These are phyloP conservation scores for Brachynemurus nebulosus DNA, from an alignment of 2,888 invertebrate species.

Conservation along the genomic window DNA sequence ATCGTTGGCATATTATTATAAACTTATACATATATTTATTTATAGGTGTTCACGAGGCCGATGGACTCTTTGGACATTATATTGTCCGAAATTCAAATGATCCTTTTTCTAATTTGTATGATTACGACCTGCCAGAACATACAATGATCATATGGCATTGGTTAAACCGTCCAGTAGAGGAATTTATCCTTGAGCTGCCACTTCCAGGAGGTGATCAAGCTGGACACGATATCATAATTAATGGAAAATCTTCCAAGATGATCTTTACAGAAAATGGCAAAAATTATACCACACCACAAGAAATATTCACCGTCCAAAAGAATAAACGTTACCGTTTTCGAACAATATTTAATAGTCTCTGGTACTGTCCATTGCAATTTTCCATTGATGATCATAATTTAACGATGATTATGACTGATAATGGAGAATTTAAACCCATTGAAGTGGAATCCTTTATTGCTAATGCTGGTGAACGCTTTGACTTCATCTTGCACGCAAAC, in stretches of 20 bases:
- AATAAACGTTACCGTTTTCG: constrained; percentile 26
- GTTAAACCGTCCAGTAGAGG: constrained; percentile 24
- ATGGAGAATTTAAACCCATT: constrained; percentile 24
- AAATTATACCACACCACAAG: constrained; percentile 20
- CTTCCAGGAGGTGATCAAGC: constrained; percentile 20
- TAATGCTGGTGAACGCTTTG: constrained; percentile 35
- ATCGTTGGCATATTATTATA: too few relatives aligned
- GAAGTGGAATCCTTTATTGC: constrained; percentile 28
- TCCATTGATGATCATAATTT: constrained; percentile 29
- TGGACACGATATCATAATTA: too few relatives aligned
- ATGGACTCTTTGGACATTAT: neutral
- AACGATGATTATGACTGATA: constrained; percentile 28
- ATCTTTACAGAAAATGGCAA: constrained; percentile 15
- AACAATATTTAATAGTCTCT: constrained; percentile 26
- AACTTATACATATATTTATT: too few relatives aligned
- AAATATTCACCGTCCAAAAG: constrained; percentile 20
- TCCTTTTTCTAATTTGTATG: constrained; percentile 28
- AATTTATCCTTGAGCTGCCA: too few relatives aligned
- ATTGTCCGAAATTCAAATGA: neutral
- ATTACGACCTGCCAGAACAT: constrained; percentile 35
- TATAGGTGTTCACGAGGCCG: neutral
- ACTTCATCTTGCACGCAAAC: constrained; percentile 30
- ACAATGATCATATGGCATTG: constrained; percentile 35
- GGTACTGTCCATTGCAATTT: constrained; percentile 30
- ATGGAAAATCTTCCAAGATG: constrained; percentile 22